phyloP scores from a whole-genome alignment of 2,113 vertebrate genomes.

The Pyxicephalus adspersus region DNA sequence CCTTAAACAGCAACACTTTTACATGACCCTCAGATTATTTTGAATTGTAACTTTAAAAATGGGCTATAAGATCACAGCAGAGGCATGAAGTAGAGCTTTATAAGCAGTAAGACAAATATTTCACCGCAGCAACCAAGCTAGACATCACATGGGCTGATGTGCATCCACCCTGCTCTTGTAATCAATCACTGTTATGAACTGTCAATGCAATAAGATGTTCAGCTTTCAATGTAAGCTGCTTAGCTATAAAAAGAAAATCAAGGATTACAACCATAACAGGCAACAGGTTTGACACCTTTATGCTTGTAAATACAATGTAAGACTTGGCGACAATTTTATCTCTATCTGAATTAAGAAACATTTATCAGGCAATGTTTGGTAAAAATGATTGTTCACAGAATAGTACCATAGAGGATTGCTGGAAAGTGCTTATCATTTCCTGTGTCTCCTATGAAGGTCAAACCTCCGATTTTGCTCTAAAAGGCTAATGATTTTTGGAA shows the following conservation, averaged over 20 bases:
- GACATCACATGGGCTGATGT: slow-evolving; percentile 45
- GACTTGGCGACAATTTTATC: slow-evolving; percentile 7
- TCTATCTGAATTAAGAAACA: slow-evolving; percentile 7
- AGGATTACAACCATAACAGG: slow-evolving; percentile 31
- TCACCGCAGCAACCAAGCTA: slow-evolving; percentile 37
- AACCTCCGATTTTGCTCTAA: not conserved
- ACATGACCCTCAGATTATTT: not conserved
- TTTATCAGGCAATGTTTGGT: not conserved
- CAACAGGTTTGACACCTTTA: slow-evolving; percentile 50
- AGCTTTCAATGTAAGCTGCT: slow-evolving; percentile 43
- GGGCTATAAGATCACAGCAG: not conserved
- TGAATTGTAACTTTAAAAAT: not conserved
- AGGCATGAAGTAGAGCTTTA: slow-evolving; percentile 10
- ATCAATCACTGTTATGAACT: slow-evolving; percentile 56
- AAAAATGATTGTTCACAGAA: not conserved
- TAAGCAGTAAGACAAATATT: slow-evolving; percentile 36
- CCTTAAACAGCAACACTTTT: not conserved
- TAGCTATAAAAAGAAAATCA: slow-evolving; percentile 52
- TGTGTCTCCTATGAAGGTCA: not conserved
- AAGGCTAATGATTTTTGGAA: too few species aligned
- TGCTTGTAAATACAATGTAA: slow-evolving; percentile 34
- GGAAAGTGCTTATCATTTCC: not conserved
- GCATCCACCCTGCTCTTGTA: slow-evolving; percentile 44
- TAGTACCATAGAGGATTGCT: not conserved
- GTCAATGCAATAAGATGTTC: slow-evolving; percentile 55